phyloP scores from a whole-genome alignment of 2,888 invertebrate genomes.

The Xanthia togata region DNA sequence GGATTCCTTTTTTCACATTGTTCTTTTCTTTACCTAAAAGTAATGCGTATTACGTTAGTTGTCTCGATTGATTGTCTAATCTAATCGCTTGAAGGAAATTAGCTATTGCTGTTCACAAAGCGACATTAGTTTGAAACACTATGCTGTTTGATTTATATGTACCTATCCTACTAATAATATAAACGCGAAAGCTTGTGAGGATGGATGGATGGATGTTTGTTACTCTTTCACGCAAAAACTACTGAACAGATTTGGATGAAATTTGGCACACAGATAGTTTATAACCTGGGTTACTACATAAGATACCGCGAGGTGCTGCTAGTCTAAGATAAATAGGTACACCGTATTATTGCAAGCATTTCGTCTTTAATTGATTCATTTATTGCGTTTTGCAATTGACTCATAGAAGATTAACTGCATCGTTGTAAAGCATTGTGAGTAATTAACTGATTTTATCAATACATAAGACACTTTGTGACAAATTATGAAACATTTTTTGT shows the following conservation, averaged over 20 bases:
- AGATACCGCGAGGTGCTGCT: no score
- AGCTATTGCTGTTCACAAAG: not conserved
- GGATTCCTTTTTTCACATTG: constrained; percentile 78
- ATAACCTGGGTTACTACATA: no score
- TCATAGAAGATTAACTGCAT: constrained; percentile 7
- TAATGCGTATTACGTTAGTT: not conserved
- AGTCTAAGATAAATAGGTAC: not conserved
- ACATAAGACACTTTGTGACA: constrained; percentile 26
- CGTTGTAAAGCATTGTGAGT: not conserved
- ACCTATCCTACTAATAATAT: not conserved
- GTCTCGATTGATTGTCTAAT: no score
- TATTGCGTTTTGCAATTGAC: not conserved
- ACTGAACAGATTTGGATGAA: no score
- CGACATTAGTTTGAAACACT: constrained; percentile 5
- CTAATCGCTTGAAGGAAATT: not conserved
- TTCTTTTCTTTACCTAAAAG: constrained; percentile 80
- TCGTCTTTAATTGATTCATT: constrained; percentile 13
- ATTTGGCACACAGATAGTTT: no score
- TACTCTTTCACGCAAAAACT: no score
- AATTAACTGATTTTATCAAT: constrained; percentile 7
- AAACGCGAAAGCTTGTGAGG: no score
- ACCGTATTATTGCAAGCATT: not conserved
- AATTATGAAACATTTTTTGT: constrained; percentile 15
- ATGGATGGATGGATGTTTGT: no score
- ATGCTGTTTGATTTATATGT: constrained; percentile 14